Percentiles rank a stretch among this genome's conserved stretches.
These are phyloP conservation scores for Gisinianus flammeolus DNA, from an alignment of 2,888 invertebrate genomes.

Conservation along the genomic window DNA sequence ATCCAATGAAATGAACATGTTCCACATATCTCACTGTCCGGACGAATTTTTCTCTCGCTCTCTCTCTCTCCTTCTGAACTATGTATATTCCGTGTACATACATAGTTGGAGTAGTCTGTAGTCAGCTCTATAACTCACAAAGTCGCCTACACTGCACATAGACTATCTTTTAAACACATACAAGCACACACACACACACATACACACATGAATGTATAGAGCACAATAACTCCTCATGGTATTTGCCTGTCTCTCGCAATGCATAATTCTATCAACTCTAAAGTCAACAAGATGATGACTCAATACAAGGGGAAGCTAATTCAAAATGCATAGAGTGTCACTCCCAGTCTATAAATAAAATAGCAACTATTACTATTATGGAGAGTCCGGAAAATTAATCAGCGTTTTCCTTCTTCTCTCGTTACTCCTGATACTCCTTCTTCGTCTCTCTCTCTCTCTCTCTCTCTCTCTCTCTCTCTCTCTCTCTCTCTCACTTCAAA, in stretches of 20 bases:
- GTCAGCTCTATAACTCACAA: not conserved
- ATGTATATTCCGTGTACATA: not conserved
- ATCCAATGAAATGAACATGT: constrained; percentile 37
- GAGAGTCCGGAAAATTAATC: constrained; percentile 24
- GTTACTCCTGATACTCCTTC: too few relatives aligned
- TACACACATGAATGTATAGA: not conserved
- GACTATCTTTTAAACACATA: too few relatives aligned
- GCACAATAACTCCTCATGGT: constrained; percentile 4
- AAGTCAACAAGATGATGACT: constrained; percentile 40
- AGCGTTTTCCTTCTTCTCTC: constrained; percentile 23
- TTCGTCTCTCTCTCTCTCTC: not conserved
- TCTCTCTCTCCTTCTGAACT: not conserved
- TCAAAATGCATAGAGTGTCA: constrained; percentile 31
- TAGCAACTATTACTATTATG: constrained; percentile 1
- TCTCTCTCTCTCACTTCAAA: not conserved
- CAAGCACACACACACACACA: too few relatives aligned
- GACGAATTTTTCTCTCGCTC: constrained; percentile 13
- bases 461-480: not conserved
- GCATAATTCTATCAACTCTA: constrained; percentile 35
- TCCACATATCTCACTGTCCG: constrained; percentile 34
- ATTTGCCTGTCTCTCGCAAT: constrained; percentile 12
- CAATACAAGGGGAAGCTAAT: constrained; percentile 29
- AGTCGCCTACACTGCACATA: not conserved
- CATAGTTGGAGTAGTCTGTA: not conserved
- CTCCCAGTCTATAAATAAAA: constrained; percentile 40